Evolutionary conservation across 2,113 vertebrate species (phyloP).

Genomic region (Catharus fuscescens): DNA sequence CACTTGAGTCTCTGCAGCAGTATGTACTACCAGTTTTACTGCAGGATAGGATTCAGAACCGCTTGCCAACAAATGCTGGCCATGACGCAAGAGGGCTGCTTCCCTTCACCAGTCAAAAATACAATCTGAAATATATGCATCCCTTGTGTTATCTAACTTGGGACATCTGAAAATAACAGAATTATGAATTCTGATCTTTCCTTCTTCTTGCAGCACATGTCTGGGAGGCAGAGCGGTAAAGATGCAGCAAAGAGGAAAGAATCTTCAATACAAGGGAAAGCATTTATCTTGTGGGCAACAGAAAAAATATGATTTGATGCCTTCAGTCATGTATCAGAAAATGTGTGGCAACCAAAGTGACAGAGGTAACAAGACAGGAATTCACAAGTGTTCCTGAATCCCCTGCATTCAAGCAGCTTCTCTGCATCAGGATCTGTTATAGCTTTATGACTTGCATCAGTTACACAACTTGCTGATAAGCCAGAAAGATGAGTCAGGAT

Average conservation of each 20-base stretch:
- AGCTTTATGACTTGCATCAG: slow-evolving; percentile 8
- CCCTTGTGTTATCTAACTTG: neutral
- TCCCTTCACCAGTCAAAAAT: neutral
- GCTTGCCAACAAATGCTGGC: neutral
- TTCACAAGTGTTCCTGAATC: neutral
- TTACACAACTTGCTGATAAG: slow-evolving; percentile 46
- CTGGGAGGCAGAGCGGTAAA: neutral
- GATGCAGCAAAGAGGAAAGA: neutral
- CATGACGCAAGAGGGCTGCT: neutral
- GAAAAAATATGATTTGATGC: neutral
- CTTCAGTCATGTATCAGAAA: neutral
- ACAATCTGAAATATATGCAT: neutral
- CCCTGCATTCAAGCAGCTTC: neutral
- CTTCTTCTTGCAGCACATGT: neutral
- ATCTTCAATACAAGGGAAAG: neutral
- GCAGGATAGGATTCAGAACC: neutral
- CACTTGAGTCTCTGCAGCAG: neutral
- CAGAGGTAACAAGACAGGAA: neutral
- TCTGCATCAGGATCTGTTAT: neutral
- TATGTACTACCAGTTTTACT: neutral
- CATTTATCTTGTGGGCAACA: neutral
- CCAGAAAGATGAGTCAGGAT: slow-evolving; percentile 38
- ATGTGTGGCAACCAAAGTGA: neutral
- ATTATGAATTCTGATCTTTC: neutral
- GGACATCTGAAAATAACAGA: neutral